Conservation (phyloP, 2,113 vertebrate species). For the Chaetura pelagica region DNA sequence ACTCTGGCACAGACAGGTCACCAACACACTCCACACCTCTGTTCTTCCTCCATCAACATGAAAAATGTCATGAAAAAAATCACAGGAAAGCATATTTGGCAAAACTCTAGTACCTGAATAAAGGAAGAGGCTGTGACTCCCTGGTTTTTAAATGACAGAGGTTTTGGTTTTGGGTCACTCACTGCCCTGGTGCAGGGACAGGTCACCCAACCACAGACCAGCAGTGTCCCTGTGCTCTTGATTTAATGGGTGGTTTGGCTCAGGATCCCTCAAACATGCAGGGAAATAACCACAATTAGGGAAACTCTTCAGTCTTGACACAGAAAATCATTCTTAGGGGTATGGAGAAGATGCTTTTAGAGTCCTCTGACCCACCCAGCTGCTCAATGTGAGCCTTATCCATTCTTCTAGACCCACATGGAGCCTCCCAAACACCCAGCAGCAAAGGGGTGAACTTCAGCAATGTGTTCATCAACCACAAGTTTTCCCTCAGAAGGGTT, state of each 20-base stretch:
- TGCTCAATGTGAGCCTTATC: neutral
- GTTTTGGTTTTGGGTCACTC: neutral
- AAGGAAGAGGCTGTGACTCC: neutral
- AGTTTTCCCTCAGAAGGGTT: neutral
- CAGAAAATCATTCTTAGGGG: neutral
- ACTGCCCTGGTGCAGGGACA: neutral
- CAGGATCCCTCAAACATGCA: neutral
- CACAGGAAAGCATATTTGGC: neutral
- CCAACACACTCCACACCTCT: accelerated
- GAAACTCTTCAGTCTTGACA: neutral
- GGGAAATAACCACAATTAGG: neutral
- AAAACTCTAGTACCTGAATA: neutral
- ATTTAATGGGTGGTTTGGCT: neutral
- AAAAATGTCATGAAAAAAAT: neutral
- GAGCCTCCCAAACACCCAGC: neutral
- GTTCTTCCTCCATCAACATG: accelerated
- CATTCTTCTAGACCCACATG: neutral
- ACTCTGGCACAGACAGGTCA: neutral
- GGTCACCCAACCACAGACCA: neutral
- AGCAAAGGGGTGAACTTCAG: neutral
- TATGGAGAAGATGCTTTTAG: neutral
- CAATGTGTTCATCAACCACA: accelerated
- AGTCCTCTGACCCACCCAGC: neutral
- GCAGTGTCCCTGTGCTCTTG: accelerated
- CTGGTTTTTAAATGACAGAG: neutral